These are phyloP conservation scores for Drepanosiphum platanoidis DNA, from an alignment of 2,888 invertebrate species.

Conservation along the genomic window DNA sequence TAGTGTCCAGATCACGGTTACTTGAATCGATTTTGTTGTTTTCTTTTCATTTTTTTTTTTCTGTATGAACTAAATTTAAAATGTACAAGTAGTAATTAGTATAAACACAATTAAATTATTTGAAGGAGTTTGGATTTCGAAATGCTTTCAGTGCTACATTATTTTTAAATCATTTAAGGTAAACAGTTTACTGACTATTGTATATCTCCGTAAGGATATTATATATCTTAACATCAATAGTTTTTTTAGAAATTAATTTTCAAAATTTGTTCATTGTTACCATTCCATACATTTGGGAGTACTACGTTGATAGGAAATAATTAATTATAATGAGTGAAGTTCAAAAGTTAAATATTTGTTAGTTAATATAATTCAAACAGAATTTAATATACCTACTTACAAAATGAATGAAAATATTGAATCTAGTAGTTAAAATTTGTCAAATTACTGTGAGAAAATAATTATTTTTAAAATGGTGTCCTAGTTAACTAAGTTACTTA, in stretches of 20 bases:
- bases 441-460: slow-evolving; percentile 41
- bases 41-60: too few species aligned
- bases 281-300: background rate
- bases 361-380: background rate
- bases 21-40: background rate
- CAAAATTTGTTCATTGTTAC: background rate
- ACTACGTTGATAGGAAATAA: too few species aligned
- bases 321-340: too few species aligned
- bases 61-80: too few species aligned
- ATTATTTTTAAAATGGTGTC: background rate
- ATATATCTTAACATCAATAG: background rate
- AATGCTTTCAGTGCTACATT: background rate
- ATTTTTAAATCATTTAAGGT: too few species aligned
- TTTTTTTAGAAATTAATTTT: background rate
- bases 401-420: slow-evolving; percentile 11
- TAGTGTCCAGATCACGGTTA: background rate
- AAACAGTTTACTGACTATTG: too few species aligned
- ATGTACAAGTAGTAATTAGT: too few species aligned
- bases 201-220: background rate
- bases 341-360: too few species aligned
- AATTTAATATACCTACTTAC: background rate
- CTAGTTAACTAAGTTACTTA: background rate
- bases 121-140: background rate
- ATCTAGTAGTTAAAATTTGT: slow-evolving; percentile 51
- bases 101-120: background rate